Conservation (phyloP, 1,140 invertebrate species). For the Araneus ventricosus region DNA sequence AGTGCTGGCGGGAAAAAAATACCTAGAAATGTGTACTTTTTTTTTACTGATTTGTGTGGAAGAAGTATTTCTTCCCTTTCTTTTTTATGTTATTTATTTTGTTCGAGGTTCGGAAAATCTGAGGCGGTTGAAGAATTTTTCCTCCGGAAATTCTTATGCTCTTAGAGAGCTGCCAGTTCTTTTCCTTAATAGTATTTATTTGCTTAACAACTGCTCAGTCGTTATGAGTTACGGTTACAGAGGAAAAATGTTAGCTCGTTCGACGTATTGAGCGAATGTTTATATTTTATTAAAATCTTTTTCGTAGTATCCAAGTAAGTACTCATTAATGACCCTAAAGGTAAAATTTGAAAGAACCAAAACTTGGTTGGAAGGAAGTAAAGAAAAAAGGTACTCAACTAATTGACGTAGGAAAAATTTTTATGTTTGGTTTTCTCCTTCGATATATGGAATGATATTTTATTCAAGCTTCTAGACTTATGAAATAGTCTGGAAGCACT, state of each 20-base stretch:
- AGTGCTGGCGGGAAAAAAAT: not conserved
- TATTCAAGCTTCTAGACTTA: not conserved
- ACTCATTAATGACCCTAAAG: not conserved
- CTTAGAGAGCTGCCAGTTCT: not conserved
- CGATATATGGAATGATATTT: not conserved
- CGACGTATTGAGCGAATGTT: not conserved
- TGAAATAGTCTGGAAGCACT: too few relatives aligned
- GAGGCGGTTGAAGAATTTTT: slow-evolving; percentile 7
- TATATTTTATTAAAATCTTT: slow-evolving; percentile 26
- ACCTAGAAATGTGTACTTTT: not conserved
- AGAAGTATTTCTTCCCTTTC: not conserved
- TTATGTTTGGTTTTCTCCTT: not conserved
- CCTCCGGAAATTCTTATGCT: not conserved
- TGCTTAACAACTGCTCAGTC: slow-evolving; percentile 12
- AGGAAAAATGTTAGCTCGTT: not conserved
- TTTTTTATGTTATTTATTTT: not conserved
- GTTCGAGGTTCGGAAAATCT: not conserved
- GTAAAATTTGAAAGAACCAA: not conserved
- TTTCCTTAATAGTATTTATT: slow-evolving; percentile 12
- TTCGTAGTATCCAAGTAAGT: not conserved
- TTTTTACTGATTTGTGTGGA: not conserved
- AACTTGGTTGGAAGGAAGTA: not conserved
- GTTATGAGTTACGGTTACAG: not conserved
- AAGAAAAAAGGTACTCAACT: not conserved
- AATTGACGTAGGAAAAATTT: not conserved